Evolutionary conservation across 2,888 invertebrate species (phyloP).

Genomic region (Leuctra nigra): DNA sequence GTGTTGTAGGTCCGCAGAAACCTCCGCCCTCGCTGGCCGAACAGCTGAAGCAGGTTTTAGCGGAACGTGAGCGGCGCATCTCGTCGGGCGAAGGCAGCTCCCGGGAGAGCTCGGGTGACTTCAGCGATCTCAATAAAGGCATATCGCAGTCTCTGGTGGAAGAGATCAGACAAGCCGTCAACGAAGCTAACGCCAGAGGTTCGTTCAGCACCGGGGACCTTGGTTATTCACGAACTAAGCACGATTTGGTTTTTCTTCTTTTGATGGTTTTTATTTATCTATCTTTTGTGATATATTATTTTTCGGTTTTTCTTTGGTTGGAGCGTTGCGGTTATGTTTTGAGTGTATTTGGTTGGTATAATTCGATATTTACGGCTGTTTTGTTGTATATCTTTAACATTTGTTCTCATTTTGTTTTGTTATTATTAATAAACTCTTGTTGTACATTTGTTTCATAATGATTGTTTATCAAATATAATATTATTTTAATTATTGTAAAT

Average conservation of each 20-base stretch:
- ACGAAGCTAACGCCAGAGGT: slow-evolving; percentile 84
- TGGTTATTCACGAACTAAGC: too few relatives aligned
- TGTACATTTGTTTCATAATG: too few relatives aligned
- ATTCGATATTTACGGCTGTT: too few relatives aligned
- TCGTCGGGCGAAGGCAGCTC: slow-evolving; percentile 41
- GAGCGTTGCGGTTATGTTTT: too few relatives aligned
- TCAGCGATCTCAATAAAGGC: slow-evolving; percentile 52
- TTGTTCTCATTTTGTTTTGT: too few relatives aligned
- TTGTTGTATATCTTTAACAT: too few relatives aligned
- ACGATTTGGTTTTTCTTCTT: too few relatives aligned
- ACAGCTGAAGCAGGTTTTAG: slow-evolving; percentile 79
- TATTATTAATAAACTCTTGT: too few relatives aligned
- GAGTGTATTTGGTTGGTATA: too few relatives aligned
- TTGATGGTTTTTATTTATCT: background rate
- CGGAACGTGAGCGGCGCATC: slow-evolving; percentile 73
- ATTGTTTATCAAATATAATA: too few relatives aligned
- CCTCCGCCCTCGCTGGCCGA: slow-evolving; percentile 76
- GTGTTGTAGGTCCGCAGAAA: slow-evolving; percentile 47
- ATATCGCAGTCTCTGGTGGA: slow-evolving; percentile 77
- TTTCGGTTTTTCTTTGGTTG: background rate
- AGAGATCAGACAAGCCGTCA: slow-evolving; percentile 82
- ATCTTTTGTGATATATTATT: background rate
- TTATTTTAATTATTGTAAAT: too few relatives aligned
- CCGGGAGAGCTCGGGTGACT: slow-evolving; percentile 55
- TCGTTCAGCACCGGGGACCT: too few relatives aligned